Percentiles rank a stretch among this genome's conserved stretches.
Evolutionary conservation across 2,113 vertebrate genomes (phyloP).

Genomic region (Balaeniceps rex): DNA sequence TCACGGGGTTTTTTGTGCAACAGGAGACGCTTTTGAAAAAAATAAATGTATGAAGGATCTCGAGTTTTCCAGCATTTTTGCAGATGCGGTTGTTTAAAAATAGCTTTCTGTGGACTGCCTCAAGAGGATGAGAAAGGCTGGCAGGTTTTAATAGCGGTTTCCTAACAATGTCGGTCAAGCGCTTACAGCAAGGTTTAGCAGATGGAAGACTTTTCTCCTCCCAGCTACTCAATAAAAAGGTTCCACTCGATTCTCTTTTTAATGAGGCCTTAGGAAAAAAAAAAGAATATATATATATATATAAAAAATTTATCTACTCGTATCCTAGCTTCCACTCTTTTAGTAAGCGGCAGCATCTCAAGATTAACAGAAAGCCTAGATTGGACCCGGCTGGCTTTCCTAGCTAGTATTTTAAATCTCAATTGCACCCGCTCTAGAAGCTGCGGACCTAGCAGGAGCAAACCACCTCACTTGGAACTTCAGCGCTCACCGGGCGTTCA

Average conservation of each 20-base stretch:
- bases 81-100: background rate
- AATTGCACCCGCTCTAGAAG: no score
- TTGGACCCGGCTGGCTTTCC: background rate
- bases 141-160: background rate
- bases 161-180: background rate
- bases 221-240: background rate
- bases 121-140: background rate
- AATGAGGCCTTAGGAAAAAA: background rate
- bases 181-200: background rate
- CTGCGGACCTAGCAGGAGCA: background rate
- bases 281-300: background rate
- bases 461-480: background rate
- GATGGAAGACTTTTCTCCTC: background rate
- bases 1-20: fast-evolving
- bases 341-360: background rate
- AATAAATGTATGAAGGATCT: fast-evolving
- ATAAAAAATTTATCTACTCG: fast-evolving
- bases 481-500: background rate
- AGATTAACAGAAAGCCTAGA: background rate
- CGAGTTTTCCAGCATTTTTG: background rate
- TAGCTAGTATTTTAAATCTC: background rate
- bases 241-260: background rate
- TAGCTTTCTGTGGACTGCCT: background rate
- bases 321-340: background rate
- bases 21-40: background rate